phyloP scores from a whole-genome alignment of 2,113 vertebrate species.

The Aleadryas rufinucha region DNA sequence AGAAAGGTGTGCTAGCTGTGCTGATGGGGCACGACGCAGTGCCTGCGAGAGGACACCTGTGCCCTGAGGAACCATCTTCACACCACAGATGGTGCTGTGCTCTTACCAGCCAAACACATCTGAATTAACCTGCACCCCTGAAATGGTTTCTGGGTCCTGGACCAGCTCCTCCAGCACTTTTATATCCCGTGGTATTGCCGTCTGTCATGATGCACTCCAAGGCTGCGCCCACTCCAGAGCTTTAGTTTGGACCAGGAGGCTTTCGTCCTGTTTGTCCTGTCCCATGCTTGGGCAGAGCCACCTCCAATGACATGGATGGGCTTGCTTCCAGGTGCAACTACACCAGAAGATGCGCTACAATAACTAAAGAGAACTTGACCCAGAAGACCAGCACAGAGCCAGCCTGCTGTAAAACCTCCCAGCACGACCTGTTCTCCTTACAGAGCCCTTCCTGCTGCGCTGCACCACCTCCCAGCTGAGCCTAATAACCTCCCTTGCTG shows the following conservation, averaged over 20 bases:
- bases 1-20: background rate
- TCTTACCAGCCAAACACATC: background rate
- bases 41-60: background rate
- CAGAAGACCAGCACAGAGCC: background rate
- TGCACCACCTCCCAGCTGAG: background rate
- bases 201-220: rapidly evolving
- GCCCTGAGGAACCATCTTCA: background rate
- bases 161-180: background rate
- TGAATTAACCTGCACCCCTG: background rate
- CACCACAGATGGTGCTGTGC: background rate
- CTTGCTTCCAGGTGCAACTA: background rate
- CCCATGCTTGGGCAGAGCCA: background rate
- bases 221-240: background rate
- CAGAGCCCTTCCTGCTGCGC: background rate
- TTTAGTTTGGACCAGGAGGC: background rate
- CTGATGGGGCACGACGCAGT: rapidly evolving
- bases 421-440: background rate
- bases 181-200: background rate
- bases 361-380: background rate
- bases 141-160: background rate
- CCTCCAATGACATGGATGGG: rapidly evolving
- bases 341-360: background rate
- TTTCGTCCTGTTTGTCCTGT: rapidly evolving
- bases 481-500: background rate
- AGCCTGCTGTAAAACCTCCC: background rate